Evolutionary conservation across 2,113 vertebrate species (phyloP), one percentile per base, ranked within the genome.

Genomic region (Zapus hudsonius): DNA sequence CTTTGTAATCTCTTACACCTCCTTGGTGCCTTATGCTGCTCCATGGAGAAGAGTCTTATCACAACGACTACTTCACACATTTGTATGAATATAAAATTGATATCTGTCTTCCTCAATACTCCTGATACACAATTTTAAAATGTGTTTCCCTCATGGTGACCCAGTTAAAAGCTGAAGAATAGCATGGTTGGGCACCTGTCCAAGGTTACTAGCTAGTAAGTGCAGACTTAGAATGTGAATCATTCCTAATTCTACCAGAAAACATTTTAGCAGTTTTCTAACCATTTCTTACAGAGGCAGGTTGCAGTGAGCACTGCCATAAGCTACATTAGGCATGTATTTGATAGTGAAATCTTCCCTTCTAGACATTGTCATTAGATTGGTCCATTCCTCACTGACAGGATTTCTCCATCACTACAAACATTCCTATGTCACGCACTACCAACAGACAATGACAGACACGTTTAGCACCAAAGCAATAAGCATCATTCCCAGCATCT

Each of bases 361-460:
- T 42, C 9, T 17, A 66, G 40, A 66, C 66, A 36, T 5, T 61
- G 27, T 17, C 40, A 10, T 42, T 38, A 42, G 22, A 9, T 38
- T 74, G 16, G 7, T 15, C 22, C 76, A 42, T 19, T 42, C 52
- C 47, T 80, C 72, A 64, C 12, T 88, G 74, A 64, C 38, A 29
- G 40, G 10, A 55, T 75, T 31, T 88, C 42, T 87, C 76, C 61
- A 63, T 31, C 22, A 63, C 11, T 40, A 84, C 11, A 47, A 81
- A 84, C 19, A 67, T 19, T 80, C 52, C 3, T 13, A 9, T 63
- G 59, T 76, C 64, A 70, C 27, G 81, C 52, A 12, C 79, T 57
- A 72, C 67, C 84, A 94, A 78, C 10, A 75, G 90, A 87, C 72
- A 76, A 78, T 80, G 27, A 70, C 59, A 84, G 89, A 47, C n/a